Evolutionary conservation across 2,113 vertebrate genomes (phyloP).

Genomic region (Etheostoma spectabile): DNA sequence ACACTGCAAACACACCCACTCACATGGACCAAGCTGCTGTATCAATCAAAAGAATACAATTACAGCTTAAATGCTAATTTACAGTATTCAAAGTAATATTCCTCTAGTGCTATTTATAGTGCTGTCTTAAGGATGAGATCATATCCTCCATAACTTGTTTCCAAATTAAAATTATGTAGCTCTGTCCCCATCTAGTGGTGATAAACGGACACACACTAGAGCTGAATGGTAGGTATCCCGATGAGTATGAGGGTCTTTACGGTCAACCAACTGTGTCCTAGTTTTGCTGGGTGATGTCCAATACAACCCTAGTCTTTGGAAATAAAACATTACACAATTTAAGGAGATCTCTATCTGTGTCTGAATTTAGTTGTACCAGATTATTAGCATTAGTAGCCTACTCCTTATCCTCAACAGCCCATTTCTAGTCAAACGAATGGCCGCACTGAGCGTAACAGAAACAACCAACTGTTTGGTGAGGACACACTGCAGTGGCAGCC

Average conservation of each 20-base stretch:
- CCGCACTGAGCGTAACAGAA: no score
- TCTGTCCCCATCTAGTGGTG: conserved; percentile 78
- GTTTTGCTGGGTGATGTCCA: background rate
- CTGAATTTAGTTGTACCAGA: background rate
- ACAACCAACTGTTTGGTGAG: background rate
- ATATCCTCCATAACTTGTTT: background rate
- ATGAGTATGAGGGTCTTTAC: background rate
- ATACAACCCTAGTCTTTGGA: background rate
- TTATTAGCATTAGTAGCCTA: background rate
- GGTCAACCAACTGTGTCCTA: no score
- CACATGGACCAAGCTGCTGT: background rate
- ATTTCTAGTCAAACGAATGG: background rate
- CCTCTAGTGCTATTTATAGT: conserved; percentile 1
- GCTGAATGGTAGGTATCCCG: background rate
- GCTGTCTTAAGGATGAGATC: conserved; percentile 18
- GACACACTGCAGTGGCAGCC: background rate
- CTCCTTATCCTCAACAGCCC: background rate
- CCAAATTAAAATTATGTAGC: conserved; percentile 16
- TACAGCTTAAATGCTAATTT: background rate
- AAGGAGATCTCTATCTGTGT: background rate
- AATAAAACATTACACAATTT: background rate
- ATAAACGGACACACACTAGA: background rate
- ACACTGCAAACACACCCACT: background rate
- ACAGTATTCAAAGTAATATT: background rate
- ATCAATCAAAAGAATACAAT: background rate